Base-by-base conservation (phyloP, 2,797 vertebrate genomes). In the Crenichthys baileyi region DNA sequence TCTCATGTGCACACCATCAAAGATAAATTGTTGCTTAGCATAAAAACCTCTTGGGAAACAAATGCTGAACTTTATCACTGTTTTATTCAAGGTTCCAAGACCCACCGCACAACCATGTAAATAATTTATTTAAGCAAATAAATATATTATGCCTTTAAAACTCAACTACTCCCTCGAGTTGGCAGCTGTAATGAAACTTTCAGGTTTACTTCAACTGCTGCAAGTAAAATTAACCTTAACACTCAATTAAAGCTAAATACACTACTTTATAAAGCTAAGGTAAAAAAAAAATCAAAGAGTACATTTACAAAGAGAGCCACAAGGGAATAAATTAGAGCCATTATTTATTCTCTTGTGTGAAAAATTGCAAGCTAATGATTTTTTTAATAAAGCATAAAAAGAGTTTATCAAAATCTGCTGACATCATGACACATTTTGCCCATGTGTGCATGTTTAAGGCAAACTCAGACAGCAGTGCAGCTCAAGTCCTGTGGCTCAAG, bases 401-500 rank as follows among this genome's bases (percentile, higher is more conserved):
- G 39, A 39, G 48, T 51, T 76, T 63, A 48, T 39, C 50, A 65
- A 50, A 53, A 76, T 70, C 39, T 72, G 76, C 82, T 82, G 70
- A 87, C 58, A 26, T 90, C 76, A 90, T 78, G 77, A 39, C 56
- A 36, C 75, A 83, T 53, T 44, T 79, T 46, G 55, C 72, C 70
- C 61, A 67, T 74, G 85, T 84, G 85, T 85, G 85, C 86, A 77
- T 85, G 85, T 60, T 80, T 78, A 76, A 77, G 77, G 36, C 72
- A 83, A 55, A 79, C 41, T 53, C 72, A 79, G 73, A 77, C 79
- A 88, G 84, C 79, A 70, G 81, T 82, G 84, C 55, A 81, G 75
- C 82, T 70, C 60, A 72, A 85, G 79, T 80, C 85, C 72, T 73
- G 50, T 79, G 88, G 90, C 87, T 95, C 94, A 91, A 71, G 92